Evolutionary conservation across 2,797 vertebrate species (phyloP), one percentile per base, ranked within the genome.

Genomic region (Balearica regulorum): DNA sequence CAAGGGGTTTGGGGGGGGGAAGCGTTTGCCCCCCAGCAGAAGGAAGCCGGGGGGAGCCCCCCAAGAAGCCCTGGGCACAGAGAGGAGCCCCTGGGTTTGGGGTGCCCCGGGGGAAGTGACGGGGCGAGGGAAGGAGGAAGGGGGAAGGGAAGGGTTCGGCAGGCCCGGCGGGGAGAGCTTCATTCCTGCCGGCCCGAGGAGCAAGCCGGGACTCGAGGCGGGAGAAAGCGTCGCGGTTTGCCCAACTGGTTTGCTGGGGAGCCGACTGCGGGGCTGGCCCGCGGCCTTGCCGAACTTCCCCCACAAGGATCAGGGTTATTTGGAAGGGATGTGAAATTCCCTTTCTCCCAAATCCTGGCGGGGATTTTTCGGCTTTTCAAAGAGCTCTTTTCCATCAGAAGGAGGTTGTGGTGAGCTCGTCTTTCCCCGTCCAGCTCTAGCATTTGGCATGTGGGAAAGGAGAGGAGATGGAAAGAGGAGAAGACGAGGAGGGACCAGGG

Each of bases 171-270:
- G 43, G 87, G 89, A 90, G 87, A 96, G 70, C 91, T 64, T 95
- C 88, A 91, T 96, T 96, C 91, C 94, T 95, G 84, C 44, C 8
- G 4, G 87, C 71, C 84, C 11, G 0, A 39, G 0, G 8, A 92
- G 77, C 95, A 92, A 95, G 96, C 83, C 0, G 0, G 88, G 78
- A 84, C 97, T 94, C 92, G 96, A 96, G 73, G 90, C 4, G 1
- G 31, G 80, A 73, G 85, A 91, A 87, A 94, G 72, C 79, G 1
- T n/a, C 13, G 4, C 3, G 6, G 39, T 94, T 82, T 85, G 73
- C 95, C 68, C 9, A 1, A 76, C 89, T 92, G 94, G 93, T 95
- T 96, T 96, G 91, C 92, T 72, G 76, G 72, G 71, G 94, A 92
- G 82, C 29, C 4, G 0, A 35, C 80, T 91, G 68, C 26, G 7